phyloP scores from a whole-genome alignment of 1,140 invertebrate species.

The Trialeurodes vaporariorum region DNA sequence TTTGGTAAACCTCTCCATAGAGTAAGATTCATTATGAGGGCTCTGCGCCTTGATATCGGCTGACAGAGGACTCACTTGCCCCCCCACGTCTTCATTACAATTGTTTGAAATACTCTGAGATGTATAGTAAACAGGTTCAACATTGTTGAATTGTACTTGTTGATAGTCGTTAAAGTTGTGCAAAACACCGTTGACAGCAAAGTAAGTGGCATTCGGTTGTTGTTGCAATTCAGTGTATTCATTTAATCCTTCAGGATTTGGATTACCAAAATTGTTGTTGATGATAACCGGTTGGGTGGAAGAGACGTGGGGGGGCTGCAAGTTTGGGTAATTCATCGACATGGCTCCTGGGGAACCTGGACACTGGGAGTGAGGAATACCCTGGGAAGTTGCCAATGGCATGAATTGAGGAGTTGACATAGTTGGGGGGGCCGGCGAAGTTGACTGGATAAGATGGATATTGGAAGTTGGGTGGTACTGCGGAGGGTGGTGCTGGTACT shows the following conservation, averaged over 20 bases:
- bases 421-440: neutral
- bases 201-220: neutral
- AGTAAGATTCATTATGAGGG: neutral
- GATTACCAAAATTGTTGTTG: slow-evolving; percentile 58
- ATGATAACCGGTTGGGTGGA: slow-evolving; percentile 45
- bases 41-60: neutral
- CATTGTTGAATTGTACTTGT: neutral
- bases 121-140: neutral
- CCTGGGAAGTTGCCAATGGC: neutral
- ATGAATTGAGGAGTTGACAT: neutral
- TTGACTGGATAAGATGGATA: slow-evolving; percentile 10
- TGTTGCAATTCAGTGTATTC: neutral
- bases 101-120: neutral
- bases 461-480: slow-evolving; percentile 3
- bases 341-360: slow-evolving; percentile 18
- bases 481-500: neutral
- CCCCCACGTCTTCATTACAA: neutral
- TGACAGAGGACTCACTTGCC: neutral
- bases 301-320: slow-evolving; percentile 69
- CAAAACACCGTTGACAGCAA: too few relatives aligned
- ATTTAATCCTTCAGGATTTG: neutral
- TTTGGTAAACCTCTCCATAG: neutral
- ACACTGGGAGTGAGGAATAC: slow-evolving; percentile 5
- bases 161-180: neutral
- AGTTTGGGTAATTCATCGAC: slow-evolving; percentile 61